These are phyloP conservation scores for Hybos culiciformis DNA, from an alignment of 2,888 invertebrate genomes.

Conservation along the genomic window DNA sequence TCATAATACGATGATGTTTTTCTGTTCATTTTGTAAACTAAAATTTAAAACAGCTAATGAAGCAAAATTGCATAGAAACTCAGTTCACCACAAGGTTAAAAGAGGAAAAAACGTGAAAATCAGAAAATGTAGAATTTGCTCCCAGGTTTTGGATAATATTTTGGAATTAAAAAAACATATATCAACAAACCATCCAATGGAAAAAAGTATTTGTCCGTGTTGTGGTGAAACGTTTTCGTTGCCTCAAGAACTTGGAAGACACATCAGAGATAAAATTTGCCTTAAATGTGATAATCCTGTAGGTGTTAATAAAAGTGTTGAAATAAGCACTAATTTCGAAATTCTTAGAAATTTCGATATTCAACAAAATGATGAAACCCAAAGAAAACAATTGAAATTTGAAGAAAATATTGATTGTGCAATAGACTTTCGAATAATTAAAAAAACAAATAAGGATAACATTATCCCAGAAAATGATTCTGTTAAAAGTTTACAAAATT, in stretches of 20 bases:
- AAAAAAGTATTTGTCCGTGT: slow-evolving; percentile 52
- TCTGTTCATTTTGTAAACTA: slow-evolving; percentile 53
- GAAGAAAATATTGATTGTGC: no score
- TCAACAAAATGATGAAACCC: no score
- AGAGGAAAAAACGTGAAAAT: slow-evolving; percentile 35
- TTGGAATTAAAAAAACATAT: slow-evolving; percentile 38
- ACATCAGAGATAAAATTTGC: slow-evolving; percentile 49
- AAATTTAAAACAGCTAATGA: slow-evolving; percentile 47
- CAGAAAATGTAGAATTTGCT: slow-evolving; percentile 47
- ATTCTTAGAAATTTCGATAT: no score
- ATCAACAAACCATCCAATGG: slow-evolving; percentile 44
- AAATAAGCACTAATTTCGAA: no score
- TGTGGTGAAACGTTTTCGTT: slow-evolving; percentile 57
- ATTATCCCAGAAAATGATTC: no score
- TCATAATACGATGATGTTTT: slow-evolving; percentile 46
- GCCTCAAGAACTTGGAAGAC: slow-evolving; percentile 60
- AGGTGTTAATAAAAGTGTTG: no score
- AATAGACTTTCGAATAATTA: no score
- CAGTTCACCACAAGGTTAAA: slow-evolving; percentile 47
- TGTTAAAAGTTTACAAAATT: no score
- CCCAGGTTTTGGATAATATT: slow-evolving; percentile 22
- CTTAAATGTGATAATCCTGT: no score
- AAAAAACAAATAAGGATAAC: no score
- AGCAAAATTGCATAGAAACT: slow-evolving; percentile 52
- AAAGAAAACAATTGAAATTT: no score